A percentile compares a stretch with the other conserved stretches of the same genome.
Evolutionary conservation across 2,113 vertebrate genomes (phyloP).

Genomic region (Scomber scombrus): DNA sequence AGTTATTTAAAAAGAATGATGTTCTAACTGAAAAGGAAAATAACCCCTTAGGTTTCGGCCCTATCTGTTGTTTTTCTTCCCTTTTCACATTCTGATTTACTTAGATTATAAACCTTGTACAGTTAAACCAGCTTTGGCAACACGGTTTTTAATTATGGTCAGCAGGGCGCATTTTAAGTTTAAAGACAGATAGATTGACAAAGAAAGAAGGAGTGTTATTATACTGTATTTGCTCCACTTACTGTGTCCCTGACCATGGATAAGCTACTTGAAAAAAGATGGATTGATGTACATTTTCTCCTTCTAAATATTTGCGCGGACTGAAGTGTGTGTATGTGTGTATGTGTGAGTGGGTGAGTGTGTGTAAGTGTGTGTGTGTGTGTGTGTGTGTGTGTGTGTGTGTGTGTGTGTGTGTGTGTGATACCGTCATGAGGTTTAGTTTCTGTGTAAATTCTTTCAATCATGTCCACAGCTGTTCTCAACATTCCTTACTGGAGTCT

Average conservation of each 20-base stretch:
- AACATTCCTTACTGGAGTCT: slow-evolving; percentile 68
- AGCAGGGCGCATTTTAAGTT: no score
- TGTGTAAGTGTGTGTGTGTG: slow-evolving; percentile 12
- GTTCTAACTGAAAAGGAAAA: no score
- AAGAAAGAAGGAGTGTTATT: no score
- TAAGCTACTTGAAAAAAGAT: background rate
- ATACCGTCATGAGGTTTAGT: slow-evolving; percentile 33
- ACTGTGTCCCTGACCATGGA: background rate
- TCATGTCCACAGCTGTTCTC: slow-evolving; percentile 74
- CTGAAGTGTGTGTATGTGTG: slow-evolving; percentile 5
- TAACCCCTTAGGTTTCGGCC: no score
- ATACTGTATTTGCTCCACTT: no score
- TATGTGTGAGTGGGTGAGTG: background rate
- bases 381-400: background rate
- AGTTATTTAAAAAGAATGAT: no score
- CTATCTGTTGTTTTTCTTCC: no score
- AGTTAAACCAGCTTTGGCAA: no score
- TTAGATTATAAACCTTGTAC: no score
- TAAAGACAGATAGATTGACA: no score
- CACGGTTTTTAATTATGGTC: no score
- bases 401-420: background rate
- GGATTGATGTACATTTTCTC: background rate
- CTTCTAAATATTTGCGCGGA: slow-evolving; percentile 20
- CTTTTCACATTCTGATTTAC: no score
- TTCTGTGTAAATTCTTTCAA: slow-evolving; percentile 64